These are phyloP conservation scores for Dasyprocta punctata DNA, from an alignment of 2,113 vertebrate species.

Conservation along the genomic window DNA sequence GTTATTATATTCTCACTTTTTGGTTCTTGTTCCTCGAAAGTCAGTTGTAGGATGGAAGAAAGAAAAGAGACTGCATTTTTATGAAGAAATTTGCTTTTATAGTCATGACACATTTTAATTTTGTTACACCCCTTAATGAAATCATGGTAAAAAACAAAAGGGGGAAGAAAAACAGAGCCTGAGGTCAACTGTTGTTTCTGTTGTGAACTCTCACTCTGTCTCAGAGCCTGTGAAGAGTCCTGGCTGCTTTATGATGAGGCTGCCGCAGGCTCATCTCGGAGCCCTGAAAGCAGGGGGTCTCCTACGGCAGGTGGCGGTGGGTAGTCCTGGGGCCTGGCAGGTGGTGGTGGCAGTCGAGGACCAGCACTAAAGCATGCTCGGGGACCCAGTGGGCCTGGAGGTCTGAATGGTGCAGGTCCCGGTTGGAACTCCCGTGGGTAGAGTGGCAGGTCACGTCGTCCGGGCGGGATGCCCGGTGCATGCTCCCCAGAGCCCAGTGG, in stretches of 20 bases:
- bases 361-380: conserved; percentile 86
- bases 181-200: no score
- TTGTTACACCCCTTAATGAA: neutral
- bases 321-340: conserved; percentile 82
- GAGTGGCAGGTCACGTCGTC: conserved; percentile 85
- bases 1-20: neutral
- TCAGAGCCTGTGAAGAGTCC: conserved; percentile 79
- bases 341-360: conserved; percentile 80
- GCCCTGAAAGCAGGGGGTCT: conserved; percentile 83
- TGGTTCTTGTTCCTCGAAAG: neutral
- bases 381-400: conserved; percentile 77
- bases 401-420: conserved; percentile 83
- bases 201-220: neutral
- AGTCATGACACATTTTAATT: neutral
- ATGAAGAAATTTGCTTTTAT: neutral
- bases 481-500: conserved; percentile 85
- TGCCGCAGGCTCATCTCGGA: conserved; percentile 72
- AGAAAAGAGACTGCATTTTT: neutral
- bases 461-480: conserved; percentile 81
- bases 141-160: neutral
- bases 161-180: neutral
- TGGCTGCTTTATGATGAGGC: conserved; percentile 52
- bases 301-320: conserved; percentile 69
- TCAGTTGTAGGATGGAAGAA: neutral
- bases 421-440: conserved; percentile 85